A percentile compares a stretch with the other conserved stretches of the same genome.
These are phyloP conservation scores for Cricetomys ansorgei DNA, from an alignment of 2,113 vertebrate species.

Conservation along the genomic window DNA sequence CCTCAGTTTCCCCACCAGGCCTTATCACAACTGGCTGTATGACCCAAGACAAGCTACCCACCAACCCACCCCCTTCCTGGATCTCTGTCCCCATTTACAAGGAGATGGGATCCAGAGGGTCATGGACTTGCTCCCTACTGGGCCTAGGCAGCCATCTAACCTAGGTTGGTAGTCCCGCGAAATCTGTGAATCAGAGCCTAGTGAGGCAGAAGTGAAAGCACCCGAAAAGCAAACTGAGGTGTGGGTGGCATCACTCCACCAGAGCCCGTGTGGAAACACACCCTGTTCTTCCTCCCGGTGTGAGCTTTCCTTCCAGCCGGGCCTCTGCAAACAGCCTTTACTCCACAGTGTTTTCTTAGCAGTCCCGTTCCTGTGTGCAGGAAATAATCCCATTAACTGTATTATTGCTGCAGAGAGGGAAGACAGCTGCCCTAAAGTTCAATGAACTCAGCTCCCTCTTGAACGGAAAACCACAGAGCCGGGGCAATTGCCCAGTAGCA, in stretches of 20 bases:
- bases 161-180: background rate
- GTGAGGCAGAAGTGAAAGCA: conserved; percentile 6
- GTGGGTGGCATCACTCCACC: background rate
- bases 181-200: background rate
- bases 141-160: background rate
- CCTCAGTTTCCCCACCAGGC: background rate
- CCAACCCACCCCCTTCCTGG: background rate
- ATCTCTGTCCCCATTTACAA: background rate
- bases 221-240: background rate
- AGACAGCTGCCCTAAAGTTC: conserved; percentile 70
- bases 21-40: background rate
- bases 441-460: conserved; percentile 55
- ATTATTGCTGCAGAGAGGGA: conserved; percentile 68
- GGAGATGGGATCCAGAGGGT: background rate
- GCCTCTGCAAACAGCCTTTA: conserved; percentile 68
- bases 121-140: background rate
- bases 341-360: conserved; percentile 68
- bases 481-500: background rate
- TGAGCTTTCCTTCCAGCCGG: conserved; percentile 51
- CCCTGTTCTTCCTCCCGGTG: conserved; percentile 61
- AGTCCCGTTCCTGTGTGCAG: conserved; percentile 44
- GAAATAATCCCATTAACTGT: conserved; percentile 79
- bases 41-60: background rate
- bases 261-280: background rate
- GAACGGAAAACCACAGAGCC: conserved; percentile 63